Conservation (phyloP, 2,113 vertebrate species). For the Equus quagga region DNA sequence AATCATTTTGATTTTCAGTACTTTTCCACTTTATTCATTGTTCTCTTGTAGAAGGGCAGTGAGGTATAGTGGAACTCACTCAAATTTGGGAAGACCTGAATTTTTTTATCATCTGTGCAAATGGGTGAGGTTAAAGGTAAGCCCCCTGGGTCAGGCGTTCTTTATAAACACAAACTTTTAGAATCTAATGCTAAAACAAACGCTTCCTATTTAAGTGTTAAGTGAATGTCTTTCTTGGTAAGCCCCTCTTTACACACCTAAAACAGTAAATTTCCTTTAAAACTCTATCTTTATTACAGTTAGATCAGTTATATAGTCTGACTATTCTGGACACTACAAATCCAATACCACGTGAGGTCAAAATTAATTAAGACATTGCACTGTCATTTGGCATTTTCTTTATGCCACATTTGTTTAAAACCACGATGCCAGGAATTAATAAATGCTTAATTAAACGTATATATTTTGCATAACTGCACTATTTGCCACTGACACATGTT, state of each 20-base stretch:
- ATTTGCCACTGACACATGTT: constrained; percentile 41
- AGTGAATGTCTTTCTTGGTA: neutral
- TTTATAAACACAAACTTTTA: neutral
- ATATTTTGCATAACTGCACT: neutral
- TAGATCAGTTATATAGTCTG: neutral
- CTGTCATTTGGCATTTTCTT: neutral
- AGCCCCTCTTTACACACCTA: neutral
- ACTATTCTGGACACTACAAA: neutral
- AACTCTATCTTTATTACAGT: neutral
- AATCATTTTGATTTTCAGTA: neutral
- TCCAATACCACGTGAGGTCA: neutral
- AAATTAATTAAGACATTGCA: neutral
- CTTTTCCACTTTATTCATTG: neutral
- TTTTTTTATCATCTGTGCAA: neutral
- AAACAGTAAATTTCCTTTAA: neutral
- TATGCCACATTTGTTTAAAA: constrained; percentile 40
- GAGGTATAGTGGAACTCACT: neutral
- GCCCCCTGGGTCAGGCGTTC: neutral
- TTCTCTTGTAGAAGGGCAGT: neutral
- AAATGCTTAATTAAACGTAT: constrained; percentile 34
- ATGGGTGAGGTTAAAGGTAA: neutral
- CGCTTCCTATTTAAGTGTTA: neutral
- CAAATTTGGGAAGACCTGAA: neutral
- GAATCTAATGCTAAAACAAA: constrained; percentile 23
- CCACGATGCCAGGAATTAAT: neutral